Percentiles rank a stretch among this genome's conserved stretches.
Evolutionary conservation across 2,888 invertebrate genomes (phyloP).

Genomic region (Muscina levida): DNA sequence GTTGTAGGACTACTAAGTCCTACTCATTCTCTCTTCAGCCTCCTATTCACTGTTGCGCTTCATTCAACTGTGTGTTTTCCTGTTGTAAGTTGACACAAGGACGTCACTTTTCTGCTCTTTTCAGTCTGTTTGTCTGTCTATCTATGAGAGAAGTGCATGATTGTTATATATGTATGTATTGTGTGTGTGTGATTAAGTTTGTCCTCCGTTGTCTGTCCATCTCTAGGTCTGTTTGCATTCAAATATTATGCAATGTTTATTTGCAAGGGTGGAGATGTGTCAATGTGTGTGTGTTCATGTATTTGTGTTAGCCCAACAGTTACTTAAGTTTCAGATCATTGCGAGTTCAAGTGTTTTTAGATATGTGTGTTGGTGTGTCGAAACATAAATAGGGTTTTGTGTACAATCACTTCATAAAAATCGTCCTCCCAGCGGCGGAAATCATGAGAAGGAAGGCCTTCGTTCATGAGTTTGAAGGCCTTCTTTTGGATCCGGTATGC

Average conservation of each 20-base stretch:
- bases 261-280: background rate
- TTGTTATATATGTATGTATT: background rate
- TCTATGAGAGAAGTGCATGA: background rate
- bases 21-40: constrained; percentile 1
- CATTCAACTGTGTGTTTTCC: background rate
- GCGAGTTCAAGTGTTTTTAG: constrained; percentile 50
- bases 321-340: constrained; percentile 60
- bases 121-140: constrained; percentile 41
- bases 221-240: background rate
- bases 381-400: background rate
- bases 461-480: too few species aligned
- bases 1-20: constrained; percentile 26
- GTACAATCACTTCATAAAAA: background rate
- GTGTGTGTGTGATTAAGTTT: background rate
- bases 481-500: too few species aligned
- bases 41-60: constrained; percentile 21
- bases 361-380: constrained; percentile 5
- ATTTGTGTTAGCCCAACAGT: constrained; percentile 48
- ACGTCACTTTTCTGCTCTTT: constrained; percentile 59
- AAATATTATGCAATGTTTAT: background rate
- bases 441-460: too few species aligned
- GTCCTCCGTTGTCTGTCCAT: background rate
- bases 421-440: too few species aligned
- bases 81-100: constrained; percentile 49
- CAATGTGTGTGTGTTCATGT: too few species aligned